Evolutionary conservation across 2,888 invertebrate species (phyloP), one percentile per base, ranked within the genome.

Genomic region (Hirtodrosophila duncani): DNA sequence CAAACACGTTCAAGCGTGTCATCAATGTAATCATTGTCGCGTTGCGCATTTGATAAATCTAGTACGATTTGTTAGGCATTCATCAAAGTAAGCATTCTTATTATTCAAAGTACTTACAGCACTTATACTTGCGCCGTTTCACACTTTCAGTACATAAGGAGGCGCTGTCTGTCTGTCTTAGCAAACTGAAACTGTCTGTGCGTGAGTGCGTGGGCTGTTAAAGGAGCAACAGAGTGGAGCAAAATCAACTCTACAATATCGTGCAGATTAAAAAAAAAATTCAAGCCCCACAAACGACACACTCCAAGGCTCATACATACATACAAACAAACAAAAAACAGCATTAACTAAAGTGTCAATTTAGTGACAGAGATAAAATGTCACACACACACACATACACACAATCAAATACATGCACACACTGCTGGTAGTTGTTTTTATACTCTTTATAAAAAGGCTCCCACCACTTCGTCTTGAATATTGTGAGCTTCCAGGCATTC

Each of bases 311-410:
- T 61, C 63, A 67, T 79, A 69, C 69, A 79, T 59, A 77, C 65
- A n/a, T n/a, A n/a, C n/a, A n/a, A n/a, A n/a, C n/a, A n/a, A n/a
- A n/a, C n/a, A n/a, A n/a, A n/a, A 67, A 80, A 79, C 78, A 67
- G 80, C 82, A 83, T 82, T 83, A 84, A 83, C 82, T 83, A 80
- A 84, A 83, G 84, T 82, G 84, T 84, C 82, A 84, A 83, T 84
- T 84, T 84, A 83, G 82, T 83, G 84, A 83, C 83, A 83, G 69
- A 82, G 84, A 82, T 82, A 83, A 83, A 82, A 84, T 67, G 83
- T 70, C 74, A 81, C 56, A 63, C 49, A 53, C 59, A 55, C 42
- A 42, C 41, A 30, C 37, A 51, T 24, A 51, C 21, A 30, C 33
- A 50, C 33, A n/a, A 6, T 34, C 39, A 42, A 30, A 45, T 14